A percentile compares a stretch with the other conserved stretches of the same genome.
Evolutionary conservation across 2,113 vertebrate species (phyloP).

Genomic region (Castor canadensis): DNA sequence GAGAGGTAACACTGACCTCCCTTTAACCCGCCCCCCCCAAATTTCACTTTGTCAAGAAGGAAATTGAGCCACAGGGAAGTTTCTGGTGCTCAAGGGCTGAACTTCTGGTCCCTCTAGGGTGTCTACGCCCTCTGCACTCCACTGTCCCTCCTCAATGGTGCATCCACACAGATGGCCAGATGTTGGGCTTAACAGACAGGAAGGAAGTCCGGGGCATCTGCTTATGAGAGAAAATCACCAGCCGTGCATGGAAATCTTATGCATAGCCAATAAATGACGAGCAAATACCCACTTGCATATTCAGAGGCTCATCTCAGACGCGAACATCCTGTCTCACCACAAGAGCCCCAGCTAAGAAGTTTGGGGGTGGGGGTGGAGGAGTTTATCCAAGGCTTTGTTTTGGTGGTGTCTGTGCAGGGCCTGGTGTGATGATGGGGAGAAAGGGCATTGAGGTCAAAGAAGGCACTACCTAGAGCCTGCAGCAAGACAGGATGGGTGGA

Average conservation of each 20-base stretch:
- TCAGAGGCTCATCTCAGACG: neutral
- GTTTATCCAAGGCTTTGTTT: neutral
- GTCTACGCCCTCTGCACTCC: fast-evolving
- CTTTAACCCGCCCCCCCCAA: too few species aligned
- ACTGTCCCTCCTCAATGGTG: fast-evolving
- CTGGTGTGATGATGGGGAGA: neutral
- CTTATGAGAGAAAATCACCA: neutral
- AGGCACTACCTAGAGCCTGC: fast-evolving
- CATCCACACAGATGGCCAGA: neutral
- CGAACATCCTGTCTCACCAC: neutral
- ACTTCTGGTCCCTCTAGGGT: neutral
- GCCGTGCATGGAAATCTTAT: neutral
- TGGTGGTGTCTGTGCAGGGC: neutral
- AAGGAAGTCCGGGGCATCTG: slow-evolving; percentile 15
- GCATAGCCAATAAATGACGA: neutral
- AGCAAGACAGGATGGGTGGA: too few species aligned
- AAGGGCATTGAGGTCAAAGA: neutral
- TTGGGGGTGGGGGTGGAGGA: neutral
- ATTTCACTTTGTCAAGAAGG: neutral
- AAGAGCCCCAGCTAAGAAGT: neutral
- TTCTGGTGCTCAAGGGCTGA: neutral
- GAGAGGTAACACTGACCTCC: neutral
- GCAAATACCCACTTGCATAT: neutral
- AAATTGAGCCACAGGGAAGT: neutral
- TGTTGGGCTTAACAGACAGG: neutral